phyloP scores from a whole-genome alignment of 35 echinoderm and acorn worm genomes.

The Stichopus chloronotus region DNA sequence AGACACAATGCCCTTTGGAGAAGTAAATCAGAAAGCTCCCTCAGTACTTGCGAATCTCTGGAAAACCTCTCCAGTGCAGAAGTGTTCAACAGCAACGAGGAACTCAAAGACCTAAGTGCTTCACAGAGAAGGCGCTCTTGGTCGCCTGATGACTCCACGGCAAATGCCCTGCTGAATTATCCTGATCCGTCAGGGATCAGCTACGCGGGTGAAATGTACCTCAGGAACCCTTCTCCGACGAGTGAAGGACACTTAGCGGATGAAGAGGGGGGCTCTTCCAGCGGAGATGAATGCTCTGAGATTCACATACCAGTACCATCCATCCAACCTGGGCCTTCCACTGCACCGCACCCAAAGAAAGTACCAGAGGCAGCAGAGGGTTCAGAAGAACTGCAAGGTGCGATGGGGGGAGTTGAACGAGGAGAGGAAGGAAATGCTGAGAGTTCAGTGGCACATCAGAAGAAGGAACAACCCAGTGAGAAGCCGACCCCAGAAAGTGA shows the following conservation, averaged over 20 bases:
- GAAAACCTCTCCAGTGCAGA: constrained; percentile 58
- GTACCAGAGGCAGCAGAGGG: not conserved
- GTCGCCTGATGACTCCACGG: constrained; percentile 65
- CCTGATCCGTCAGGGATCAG: constrained; percentile 46
- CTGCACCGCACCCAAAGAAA: not conserved
- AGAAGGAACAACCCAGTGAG: not conserved
- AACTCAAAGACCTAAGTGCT: constrained; percentile 62
- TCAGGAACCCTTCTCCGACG: constrained; percentile 37
- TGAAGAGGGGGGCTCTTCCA: constrained; percentile 27
- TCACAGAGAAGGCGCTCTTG: constrained; percentile 64
- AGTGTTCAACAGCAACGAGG: constrained; percentile 66
- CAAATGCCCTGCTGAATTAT: constrained; percentile 40
- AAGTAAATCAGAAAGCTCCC: constrained; percentile 89
- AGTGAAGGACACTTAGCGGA: constrained; percentile 31
- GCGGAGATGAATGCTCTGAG: constrained; percentile 62
- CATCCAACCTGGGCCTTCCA: not conserved
- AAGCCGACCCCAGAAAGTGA: constrained; percentile 12
- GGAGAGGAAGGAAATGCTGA: not conserved
- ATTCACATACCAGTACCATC: constrained; percentile 63
- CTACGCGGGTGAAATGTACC: constrained; percentile 36
- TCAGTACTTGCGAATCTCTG: constrained; percentile 73
- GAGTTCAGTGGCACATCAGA: not conserved
- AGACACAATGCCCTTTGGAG: constrained; percentile 89
- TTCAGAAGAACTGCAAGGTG: not conserved
- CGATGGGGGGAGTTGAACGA: not conserved